phyloP scores from a whole-genome alignment of 2,888 invertebrate genomes.

The Penaeus monodon region DNA sequence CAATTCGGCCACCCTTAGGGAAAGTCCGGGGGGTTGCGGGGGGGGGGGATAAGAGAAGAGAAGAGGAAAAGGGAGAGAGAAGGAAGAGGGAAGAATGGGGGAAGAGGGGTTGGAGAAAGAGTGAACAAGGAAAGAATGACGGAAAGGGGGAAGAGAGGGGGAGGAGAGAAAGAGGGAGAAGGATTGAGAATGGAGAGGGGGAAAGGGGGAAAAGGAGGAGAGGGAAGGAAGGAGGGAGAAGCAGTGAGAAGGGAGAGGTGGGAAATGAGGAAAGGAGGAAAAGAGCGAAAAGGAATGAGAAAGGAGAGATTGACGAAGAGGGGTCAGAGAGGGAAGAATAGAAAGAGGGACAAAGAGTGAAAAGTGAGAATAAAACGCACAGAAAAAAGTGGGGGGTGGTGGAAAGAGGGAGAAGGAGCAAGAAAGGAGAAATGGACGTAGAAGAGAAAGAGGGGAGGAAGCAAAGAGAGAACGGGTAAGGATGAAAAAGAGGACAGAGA shows the following conservation, averaged over 20 bases:
- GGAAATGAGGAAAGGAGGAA: neutral
- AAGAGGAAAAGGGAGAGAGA: neutral
- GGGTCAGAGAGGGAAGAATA: neutral
- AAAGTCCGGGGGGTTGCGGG: neutral
- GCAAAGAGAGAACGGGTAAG: neutral
- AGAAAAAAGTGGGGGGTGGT: neutral
- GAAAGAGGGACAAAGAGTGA: neutral
- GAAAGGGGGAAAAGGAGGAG: neutral
- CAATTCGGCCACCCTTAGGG: neutral
- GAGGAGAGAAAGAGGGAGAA: neutral
- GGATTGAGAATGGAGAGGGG: neutral
- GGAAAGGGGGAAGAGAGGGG: neutral
- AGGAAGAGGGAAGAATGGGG: neutral
- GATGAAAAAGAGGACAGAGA: neutral
- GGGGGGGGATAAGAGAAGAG: neutral
- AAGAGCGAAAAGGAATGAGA: too few relatives aligned
- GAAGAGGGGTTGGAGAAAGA: neutral
- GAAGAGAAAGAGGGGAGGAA: neutral
- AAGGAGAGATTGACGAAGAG: neutral
- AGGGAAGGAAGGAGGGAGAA: neutral
- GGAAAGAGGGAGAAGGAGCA: constrained; percentile 21
- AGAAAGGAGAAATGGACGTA: constrained; percentile 20
- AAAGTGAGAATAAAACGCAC: neutral
- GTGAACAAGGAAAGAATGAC: neutral
- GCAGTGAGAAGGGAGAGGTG: neutral